Conservation (phyloP, 2,888 invertebrate species). For the Agrotis exclamationis region DNA sequence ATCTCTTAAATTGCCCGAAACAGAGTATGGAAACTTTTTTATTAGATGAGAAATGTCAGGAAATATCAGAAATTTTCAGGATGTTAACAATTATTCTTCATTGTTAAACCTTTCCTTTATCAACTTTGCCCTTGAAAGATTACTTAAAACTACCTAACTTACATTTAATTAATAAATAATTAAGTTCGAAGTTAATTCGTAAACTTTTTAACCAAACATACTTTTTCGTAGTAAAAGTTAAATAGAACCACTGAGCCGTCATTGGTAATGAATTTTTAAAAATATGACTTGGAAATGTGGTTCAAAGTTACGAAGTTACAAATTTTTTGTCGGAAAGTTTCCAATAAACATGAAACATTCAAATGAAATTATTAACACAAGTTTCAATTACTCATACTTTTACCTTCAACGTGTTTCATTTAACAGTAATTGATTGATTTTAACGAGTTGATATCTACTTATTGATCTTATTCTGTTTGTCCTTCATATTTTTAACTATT, state of each 20-base stretch:
- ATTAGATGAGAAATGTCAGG: background rate
- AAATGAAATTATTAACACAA: conserved; percentile 32
- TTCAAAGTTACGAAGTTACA: conserved; percentile 3
- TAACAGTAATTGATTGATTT: conserved; percentile 33
- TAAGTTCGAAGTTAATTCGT: conserved; percentile 12
- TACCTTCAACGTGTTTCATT: conserved; percentile 7
- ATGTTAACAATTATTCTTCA: background rate
- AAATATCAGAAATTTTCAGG: background rate
- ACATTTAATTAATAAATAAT: background rate
- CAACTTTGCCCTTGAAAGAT: background rate
- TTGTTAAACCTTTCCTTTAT: background rate
- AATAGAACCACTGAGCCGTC: conserved; percentile 1
- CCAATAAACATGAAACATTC: background rate
- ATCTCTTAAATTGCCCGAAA: conserved; percentile 22
- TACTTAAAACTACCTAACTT: background rate
- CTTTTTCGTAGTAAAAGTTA: conserved; percentile 9
- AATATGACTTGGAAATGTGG: conserved; percentile 21
- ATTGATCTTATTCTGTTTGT: background rate
- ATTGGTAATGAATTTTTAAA: conserved; percentile 30
- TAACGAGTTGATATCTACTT: background rate
- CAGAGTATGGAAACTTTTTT: background rate
- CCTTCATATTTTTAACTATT: background rate
- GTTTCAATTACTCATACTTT: conserved; percentile 19
- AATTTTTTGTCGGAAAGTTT: conserved; percentile 19
- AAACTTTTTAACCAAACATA: conserved; percentile 4